These are phyloP conservation scores for Cataglyphis altisquamis DNA, from an alignment of 2,888 invertebrate species.

Conservation along the genomic window DNA sequence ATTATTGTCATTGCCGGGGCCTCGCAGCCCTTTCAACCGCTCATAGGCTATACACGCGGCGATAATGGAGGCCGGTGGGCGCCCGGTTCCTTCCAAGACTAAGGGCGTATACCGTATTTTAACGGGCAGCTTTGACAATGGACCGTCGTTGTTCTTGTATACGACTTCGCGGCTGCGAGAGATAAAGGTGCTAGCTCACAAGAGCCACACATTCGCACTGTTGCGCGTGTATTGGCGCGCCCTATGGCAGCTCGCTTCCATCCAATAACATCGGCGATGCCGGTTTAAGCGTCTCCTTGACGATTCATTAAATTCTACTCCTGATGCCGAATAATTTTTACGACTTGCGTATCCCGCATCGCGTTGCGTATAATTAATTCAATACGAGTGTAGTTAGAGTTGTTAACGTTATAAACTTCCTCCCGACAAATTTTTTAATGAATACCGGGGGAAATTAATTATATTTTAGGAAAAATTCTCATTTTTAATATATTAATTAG, in stretches of 20 bases:
- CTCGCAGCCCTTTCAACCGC: conserved; percentile 72
- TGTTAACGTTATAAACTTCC: neutral
- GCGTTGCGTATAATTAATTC: conserved; percentile 34
- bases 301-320: conserved; percentile 30
- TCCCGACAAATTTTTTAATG: neutral
- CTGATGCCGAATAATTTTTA: conserved; percentile 29
- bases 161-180: conserved; percentile 68
- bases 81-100: conserved; percentile 69
- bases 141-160: conserved; percentile 69
- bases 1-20: conserved; percentile 79
- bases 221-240: conserved; percentile 58
- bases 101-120: conserved; percentile 82
- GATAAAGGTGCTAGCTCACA: conserved; percentile 72
- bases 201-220: conserved; percentile 64
- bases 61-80: conserved; percentile 73
- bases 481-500: neutral
- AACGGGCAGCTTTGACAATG: conserved; percentile 83
- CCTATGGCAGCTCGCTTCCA: conserved; percentile 24
- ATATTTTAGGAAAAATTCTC: neutral
- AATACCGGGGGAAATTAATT: neutral
- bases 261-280: conserved; percentile 43
- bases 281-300: conserved; percentile 36
- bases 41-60: conserved; percentile 77
- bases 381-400: neutral
- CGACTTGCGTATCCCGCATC: conserved; percentile 1